These are phyloP conservation scores for Fragariocoptes setiger DNA, from an alignment of 1,140 invertebrate genomes.

Conservation along the genomic window DNA sequence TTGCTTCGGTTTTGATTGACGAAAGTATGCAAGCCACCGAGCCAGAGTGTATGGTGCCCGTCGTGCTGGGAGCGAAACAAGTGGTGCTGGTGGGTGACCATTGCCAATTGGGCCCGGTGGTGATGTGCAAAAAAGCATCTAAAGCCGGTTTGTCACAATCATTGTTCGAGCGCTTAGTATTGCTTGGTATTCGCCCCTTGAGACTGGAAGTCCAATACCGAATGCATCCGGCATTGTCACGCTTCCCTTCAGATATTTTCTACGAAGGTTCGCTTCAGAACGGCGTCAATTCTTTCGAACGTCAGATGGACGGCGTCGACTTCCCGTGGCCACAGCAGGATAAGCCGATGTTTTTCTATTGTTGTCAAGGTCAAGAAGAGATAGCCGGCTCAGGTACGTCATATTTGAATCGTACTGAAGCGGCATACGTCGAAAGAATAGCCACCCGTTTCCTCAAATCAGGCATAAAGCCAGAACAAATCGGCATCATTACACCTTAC, in stretches of 20 bases:
- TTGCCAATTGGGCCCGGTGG: conserved; percentile 87
- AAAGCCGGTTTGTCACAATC: conserved; percentile 84
- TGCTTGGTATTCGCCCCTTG: conserved; percentile 75
- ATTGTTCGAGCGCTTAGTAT: conserved; percentile 81
- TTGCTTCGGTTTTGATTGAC: conserved; percentile 88
- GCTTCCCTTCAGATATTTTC: conserved; percentile 97
- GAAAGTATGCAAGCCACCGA: conserved; percentile 87
- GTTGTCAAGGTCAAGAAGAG: conserved; percentile 90
- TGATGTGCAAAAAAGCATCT: conserved; percentile 98
- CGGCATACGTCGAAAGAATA: conserved; percentile 89
- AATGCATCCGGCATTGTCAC: conserved; percentile 85
- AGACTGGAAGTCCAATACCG: conserved; percentile 90
- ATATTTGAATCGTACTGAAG: conserved; percentile 90
- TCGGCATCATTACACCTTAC: conserved; percentile 97
- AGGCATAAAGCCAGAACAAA: conserved; percentile 86
- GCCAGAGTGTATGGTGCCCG: conserved; percentile 92
- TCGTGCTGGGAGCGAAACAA: conserved; percentile 76
- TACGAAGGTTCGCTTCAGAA: conserved; percentile 96
- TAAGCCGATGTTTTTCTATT: conserved; percentile 95
- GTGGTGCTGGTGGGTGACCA: conserved; percentile 91
- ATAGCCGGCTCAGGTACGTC: conserved; percentile 92
- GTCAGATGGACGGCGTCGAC: conserved; percentile 58
- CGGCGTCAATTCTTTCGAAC: conserved; percentile 79
- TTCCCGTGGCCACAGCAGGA: conserved; percentile 90
- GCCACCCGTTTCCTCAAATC: conserved; percentile 67